phyloP scores from a whole-genome alignment of 2,113 vertebrate genomes.

The Melanostigma gelatinosum region DNA sequence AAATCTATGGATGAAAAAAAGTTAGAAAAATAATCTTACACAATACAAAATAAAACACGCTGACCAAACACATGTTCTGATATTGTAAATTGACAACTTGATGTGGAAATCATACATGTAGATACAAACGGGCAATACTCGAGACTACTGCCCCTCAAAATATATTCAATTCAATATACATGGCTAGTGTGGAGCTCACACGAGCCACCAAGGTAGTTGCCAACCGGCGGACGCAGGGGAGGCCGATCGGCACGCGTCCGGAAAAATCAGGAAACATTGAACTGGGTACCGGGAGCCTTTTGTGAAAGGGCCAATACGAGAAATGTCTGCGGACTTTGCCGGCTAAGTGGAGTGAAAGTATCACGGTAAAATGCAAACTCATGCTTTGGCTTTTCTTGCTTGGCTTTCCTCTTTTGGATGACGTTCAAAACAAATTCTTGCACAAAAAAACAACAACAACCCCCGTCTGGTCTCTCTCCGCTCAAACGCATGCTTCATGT shows the following conservation, averaged over 20 bases:
- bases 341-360: constrained; percentile 59
- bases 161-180: constrained; percentile 76
- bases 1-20: constrained; percentile 72
- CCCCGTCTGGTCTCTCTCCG: constrained; percentile 35
- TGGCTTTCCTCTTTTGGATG: constrained; percentile 62
- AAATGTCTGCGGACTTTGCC: constrained; percentile 45
- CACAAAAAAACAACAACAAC: not conserved
- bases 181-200: constrained; percentile 54
- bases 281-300: constrained; percentile 42
- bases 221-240: constrained; percentile 47
- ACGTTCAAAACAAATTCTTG: constrained; percentile 69
- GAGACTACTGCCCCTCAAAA: constrained; percentile 63
- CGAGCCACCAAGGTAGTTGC: constrained; percentile 71
- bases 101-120: constrained; percentile 66
- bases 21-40: constrained; percentile 74
- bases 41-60: constrained; percentile 58
- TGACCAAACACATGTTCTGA: constrained; percentile 60
- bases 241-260: constrained; percentile 33
- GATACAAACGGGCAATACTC: constrained; percentile 68
- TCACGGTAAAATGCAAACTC: constrained; percentile 74
- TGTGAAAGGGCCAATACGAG: constrained; percentile 52
- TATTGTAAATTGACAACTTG: constrained; percentile 57
- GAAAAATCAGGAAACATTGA: constrained; percentile 68
- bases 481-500: constrained; percentile 65
- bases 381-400: constrained; percentile 81